phyloP scores from a whole-genome alignment of 2,888 invertebrate species.

The Ferdinandea cuprea region DNA sequence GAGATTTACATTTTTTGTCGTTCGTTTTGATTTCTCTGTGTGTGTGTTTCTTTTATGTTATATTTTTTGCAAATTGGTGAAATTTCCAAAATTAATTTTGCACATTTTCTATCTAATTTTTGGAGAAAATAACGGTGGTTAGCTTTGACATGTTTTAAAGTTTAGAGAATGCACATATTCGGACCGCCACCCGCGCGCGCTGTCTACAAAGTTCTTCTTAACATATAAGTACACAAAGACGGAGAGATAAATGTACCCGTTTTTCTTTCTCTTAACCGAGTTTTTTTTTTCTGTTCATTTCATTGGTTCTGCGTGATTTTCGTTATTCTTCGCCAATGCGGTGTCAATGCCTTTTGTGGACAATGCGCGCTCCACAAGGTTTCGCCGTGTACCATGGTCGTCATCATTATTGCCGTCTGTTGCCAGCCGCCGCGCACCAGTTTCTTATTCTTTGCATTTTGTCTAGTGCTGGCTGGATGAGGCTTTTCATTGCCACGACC shows the following conservation, averaged over 20 bases:
- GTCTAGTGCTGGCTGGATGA: slow-evolving; percentile 47
- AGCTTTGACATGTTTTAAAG: slow-evolving; percentile 21
- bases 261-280: slow-evolving; percentile 1
- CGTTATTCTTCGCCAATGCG: slow-evolving; percentile 59
- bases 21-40: not conserved
- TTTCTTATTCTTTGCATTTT: slow-evolving; percentile 66
- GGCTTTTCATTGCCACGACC: slow-evolving; percentile 73
- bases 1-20: slow-evolving; percentile 34
- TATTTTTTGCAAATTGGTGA: slow-evolving; percentile 38
- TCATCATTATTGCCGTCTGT: slow-evolving; percentile 43
- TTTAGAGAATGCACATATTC: not conserved
- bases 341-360: slow-evolving; percentile 74
- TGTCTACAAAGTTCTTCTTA: too few relatives aligned
- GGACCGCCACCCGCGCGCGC: slow-evolving; percentile 18
- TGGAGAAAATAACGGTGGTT: slow-evolving; percentile 21
- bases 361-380: slow-evolving; percentile 70
- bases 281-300: slow-evolving; percentile 18
- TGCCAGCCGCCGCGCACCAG: slow-evolving; percentile 46
- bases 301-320: slow-evolving; percentile 63
- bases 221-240: not conserved
- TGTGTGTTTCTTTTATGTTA: slow-evolving; percentile 44
- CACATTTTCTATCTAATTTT: slow-evolving; percentile 8
- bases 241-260: slow-evolving; percentile 4
- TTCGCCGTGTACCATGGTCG: slow-evolving; percentile 63
- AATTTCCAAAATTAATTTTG: slow-evolving; percentile 30